Conservation (phyloP, 2,113 vertebrate genomes). For the Danionella cerebrum region DNA sequence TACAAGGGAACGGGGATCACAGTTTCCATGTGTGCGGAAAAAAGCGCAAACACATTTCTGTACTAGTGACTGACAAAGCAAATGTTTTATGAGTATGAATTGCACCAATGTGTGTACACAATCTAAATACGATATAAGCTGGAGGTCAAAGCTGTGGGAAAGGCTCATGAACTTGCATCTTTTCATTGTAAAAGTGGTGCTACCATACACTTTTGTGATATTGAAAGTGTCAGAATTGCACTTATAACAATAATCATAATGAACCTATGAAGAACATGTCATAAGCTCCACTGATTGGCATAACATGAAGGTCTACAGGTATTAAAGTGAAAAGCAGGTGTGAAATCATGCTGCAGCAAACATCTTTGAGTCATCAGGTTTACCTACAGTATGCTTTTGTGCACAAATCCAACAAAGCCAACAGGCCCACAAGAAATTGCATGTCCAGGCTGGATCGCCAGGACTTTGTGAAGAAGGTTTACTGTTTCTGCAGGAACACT, state of each 20-base stretch:
- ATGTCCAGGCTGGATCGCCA: constrained; percentile 9
- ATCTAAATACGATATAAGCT: too few relatives aligned
- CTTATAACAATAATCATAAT: too few relatives aligned
- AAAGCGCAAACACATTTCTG: not conserved
- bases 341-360: not conserved
- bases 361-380: constrained; percentile 2
- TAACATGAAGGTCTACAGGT: not conserved
- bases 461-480: constrained; percentile 10
- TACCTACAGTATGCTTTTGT: not conserved
- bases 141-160: too few relatives aligned
- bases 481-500: too few relatives aligned
- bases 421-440: not conserved
- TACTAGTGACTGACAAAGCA: not conserved
- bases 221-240: too few relatives aligned
- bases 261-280: too few relatives aligned
- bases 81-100: not conserved
- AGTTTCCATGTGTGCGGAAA: not conserved
- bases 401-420: not conserved
- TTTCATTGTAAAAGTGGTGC: too few relatives aligned
- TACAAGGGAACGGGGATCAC: not conserved
- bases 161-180: too few relatives aligned
- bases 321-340: not conserved
- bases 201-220: too few relatives aligned
- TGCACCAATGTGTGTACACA: not conserved
- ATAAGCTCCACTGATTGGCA: not conserved